A percentile compares a stretch with the other conserved stretches of the same genome.
These are phyloP conservation scores for Dendrolimus pini DNA, from an alignment of 2,888 invertebrate genomes.

Conservation along the genomic window DNA sequence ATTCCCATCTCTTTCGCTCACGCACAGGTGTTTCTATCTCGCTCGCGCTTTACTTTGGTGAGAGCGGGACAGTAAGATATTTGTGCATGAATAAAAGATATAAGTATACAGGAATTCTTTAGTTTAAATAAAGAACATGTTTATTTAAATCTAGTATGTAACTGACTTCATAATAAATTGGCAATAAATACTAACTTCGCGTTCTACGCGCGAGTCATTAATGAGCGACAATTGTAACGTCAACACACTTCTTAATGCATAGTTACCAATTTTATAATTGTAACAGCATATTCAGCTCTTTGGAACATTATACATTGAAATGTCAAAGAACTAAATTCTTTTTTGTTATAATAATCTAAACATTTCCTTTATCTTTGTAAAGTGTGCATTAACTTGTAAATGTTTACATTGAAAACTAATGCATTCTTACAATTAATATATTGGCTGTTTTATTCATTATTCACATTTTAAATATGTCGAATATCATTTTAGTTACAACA, in stretches of 20 bases:
- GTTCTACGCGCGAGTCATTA: not conserved
- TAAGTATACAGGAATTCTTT: no score
- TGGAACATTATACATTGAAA: constrained; percentile 6
- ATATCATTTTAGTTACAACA: not conserved
- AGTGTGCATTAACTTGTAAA: not conserved
- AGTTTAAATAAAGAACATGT: no score
- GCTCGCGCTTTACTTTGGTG: no score
- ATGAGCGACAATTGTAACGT: not conserved
- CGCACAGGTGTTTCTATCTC: no score
- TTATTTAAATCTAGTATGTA: no score
- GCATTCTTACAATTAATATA: constrained; percentile 3
- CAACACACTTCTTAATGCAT: constrained; percentile 4
- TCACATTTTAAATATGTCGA: constrained; percentile 6
- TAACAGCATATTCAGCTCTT: constrained; percentile 5
- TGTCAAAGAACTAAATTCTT: constrained; percentile 6
- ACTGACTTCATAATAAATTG: not conserved
- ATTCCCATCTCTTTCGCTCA: no score
- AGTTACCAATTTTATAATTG: constrained; percentile 10
- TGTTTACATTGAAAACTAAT: constrained; percentile 4
- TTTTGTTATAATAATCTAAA: not conserved
- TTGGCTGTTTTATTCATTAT: constrained; percentile 3
- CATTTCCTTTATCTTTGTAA: not conserved
- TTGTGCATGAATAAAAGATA: no score
- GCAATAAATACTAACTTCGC: not conserved
- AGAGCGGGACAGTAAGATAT: no score